Conservation (phyloP, 2,113 vertebrate species). For the Mesocricetus auratus region DNA sequence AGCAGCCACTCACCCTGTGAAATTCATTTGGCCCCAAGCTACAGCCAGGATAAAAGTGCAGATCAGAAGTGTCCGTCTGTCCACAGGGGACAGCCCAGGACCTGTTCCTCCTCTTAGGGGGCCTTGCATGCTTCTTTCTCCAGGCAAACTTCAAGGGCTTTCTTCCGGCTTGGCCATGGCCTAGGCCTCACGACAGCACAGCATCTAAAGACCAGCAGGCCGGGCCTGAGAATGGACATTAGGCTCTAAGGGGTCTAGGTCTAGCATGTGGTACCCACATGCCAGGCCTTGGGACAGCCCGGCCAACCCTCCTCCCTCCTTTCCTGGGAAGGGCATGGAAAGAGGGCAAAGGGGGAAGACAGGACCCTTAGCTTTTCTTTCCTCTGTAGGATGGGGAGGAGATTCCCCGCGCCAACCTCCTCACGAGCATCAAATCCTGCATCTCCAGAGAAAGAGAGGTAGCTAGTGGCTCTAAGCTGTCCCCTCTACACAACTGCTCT, state of each 20-base stretch:
- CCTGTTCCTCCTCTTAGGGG: neutral
- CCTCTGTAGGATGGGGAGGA: neutral
- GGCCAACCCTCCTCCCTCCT: neutral
- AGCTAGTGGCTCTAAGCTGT: neutral
- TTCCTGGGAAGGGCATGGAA: neutral
- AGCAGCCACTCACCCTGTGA: constrained; percentile 90
- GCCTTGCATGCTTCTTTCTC: constrained; percentile 44
- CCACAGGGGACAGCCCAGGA: fast-evolving
- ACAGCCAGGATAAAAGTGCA: constrained; percentile 82
- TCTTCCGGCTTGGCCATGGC: neutral
- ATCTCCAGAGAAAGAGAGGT: neutral
- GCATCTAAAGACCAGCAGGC: constrained; percentile 50
- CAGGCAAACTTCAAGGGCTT: neutral
- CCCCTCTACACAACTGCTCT: neutral
- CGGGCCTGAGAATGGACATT: neutral
- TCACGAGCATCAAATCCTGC: neutral
- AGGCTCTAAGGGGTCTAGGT: neutral
- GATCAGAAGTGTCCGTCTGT: constrained; percentile 85
- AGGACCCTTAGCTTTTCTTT: neutral
- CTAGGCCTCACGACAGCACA: neutral
- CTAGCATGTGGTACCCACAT: neutral
- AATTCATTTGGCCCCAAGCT: constrained; percentile 85
- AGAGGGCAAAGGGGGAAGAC: neutral
- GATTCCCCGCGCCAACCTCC: neutral
- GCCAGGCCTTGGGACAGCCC: neutral